Conservation (phyloP, 2,113 vertebrate genomes). For the Trematocara zebra region DNA sequence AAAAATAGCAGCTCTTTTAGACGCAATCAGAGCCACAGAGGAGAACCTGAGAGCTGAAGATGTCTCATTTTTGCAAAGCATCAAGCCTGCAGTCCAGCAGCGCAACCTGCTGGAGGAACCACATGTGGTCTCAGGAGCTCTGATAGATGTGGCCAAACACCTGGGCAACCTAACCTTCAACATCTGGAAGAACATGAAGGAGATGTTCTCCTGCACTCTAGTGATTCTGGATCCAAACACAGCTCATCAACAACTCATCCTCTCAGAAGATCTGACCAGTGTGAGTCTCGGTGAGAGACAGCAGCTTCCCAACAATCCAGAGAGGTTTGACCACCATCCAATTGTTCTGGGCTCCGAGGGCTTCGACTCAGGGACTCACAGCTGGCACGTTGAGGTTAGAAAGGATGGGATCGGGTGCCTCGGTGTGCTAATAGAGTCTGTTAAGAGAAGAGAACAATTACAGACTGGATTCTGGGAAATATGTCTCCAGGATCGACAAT, state of each 20-base stretch:
- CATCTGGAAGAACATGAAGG: background rate
- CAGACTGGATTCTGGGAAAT: background rate
- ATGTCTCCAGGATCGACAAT: background rate
- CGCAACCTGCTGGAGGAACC: background rate
- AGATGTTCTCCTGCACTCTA: background rate
- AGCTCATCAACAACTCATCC: background rate
- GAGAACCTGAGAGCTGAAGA: background rate
- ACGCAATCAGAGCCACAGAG: background rate
- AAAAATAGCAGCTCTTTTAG: background rate
- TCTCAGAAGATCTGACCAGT: background rate
- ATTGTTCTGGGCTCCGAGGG: background rate
- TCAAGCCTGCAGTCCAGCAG: background rate
- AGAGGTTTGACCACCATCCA: background rate
- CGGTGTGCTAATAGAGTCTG: background rate
- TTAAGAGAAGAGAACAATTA: background rate
- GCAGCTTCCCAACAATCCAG: background rate
- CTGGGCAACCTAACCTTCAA: background rate
- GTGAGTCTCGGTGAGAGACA: background rate
- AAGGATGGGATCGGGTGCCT: background rate
- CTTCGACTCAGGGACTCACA: background rate
- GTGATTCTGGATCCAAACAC: background rate
- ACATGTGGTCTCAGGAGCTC: background rate
- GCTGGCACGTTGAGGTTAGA: constrained; percentile 7
- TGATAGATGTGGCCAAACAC: background rate
- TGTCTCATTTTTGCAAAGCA: background rate